A percentile compares a stretch with the other conserved stretches of the same genome.
Conservation (phyloP, 2,113 vertebrate genomes). For the Falco punctatus region DNA sequence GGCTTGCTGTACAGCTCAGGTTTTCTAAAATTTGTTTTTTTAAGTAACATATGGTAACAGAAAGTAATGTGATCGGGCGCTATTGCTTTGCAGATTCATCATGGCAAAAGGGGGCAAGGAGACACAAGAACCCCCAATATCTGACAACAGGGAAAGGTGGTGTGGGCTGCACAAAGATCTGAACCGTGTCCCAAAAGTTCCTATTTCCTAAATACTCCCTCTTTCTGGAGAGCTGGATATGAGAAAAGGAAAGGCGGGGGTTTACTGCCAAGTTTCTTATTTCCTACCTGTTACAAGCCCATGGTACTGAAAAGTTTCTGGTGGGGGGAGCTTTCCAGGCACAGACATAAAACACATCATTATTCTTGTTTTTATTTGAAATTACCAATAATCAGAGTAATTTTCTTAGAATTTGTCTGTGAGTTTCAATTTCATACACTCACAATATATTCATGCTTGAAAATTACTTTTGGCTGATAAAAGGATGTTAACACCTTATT, state of each 20-base stretch:
- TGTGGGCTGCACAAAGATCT: not conserved
- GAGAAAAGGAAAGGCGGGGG: not conserved
- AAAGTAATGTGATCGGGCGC: constrained; percentile 15
- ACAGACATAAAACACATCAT: not conserved
- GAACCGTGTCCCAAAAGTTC: not conserved
- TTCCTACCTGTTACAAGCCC: not conserved
- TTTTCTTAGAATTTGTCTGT: not conserved
- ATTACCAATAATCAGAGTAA: constrained; percentile 10
- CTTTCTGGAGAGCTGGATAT: not conserved
- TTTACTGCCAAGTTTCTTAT: not conserved
- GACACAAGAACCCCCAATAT: not conserved
- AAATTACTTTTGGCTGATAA: constrained; percentile 47
- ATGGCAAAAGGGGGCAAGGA: not conserved
- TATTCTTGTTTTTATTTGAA: constrained; percentile 27
- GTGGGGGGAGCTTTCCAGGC: not conserved
- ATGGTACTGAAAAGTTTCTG: not conserved
- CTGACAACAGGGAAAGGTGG: not conserved
- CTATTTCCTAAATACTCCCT: not conserved
- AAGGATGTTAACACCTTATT: constrained; percentile 36
- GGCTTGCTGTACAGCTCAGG: not conserved
- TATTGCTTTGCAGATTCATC: not conserved
- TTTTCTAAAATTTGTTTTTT: constrained; percentile 22
- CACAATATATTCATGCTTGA: constrained; percentile 28
- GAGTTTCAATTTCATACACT: constrained; percentile 25
- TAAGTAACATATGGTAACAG: constrained; percentile 11